Evolutionary conservation across 2,113 vertebrate genomes (phyloP), one percentile per base, ranked within the genome.

Genomic region (Notiomystis cincta): DNA sequence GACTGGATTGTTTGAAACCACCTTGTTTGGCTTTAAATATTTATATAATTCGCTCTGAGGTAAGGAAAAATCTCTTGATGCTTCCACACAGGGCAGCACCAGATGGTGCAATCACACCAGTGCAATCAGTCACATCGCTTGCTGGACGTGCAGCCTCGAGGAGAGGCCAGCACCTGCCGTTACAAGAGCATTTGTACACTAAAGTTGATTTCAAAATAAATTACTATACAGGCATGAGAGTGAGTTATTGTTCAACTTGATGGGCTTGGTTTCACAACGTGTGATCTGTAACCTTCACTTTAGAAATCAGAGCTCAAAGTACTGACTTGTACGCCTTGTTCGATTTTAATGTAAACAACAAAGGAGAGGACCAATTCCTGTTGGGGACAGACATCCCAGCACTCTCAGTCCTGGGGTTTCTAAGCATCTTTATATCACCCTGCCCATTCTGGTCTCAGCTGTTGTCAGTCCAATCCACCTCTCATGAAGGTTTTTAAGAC

Each of bases 151-250:
- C 95, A 88, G 95, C 90, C 94, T 70, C 13, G 0, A 86, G 80
- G 58, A 72, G 58, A 86, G 85, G 58, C 87, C 47, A 66, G 70
- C 71, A 93, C 92, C 88, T 92, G 81, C 88, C 33, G 0, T 85
- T 87, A 91, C 90, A 82, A 89, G 60, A 96, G 88, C 86, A 64
- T 96, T 61, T 92, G 91, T 93, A 96, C 85, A 84, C 72, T 78
- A 64, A 23, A 93, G 82, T n/a, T 95, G 84, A 56, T 80, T 96
- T 96, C 91, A 67, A 94, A 97, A 97, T 97, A 96, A 97, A 95
- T 97, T 97, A 96, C 96, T 97, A 94, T 96, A 96, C 95, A 97
- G 92, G 85, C 77, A 96, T 51, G 81, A 83, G 50, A 96, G 84
- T 77, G 86, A 96, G 86, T 57, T 96, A 71, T 30, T 81, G 86